These are phyloP conservation scores for Zoroaster sp. DNA, from an alignment of 53 echinoderm and acorn worm species.

Conservation along the genomic window DNA sequence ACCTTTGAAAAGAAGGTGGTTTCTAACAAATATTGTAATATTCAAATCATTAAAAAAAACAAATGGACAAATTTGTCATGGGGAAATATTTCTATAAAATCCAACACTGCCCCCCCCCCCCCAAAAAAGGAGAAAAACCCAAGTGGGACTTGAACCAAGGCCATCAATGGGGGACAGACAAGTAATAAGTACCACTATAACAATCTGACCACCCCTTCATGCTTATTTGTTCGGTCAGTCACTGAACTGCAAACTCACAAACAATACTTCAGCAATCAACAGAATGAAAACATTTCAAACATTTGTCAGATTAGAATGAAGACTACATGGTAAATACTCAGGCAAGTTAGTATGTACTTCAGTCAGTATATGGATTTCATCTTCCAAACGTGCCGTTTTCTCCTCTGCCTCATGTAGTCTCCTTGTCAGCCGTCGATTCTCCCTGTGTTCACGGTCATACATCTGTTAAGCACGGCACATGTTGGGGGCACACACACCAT, in stretches of 20 bases:
- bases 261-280: not conserved
- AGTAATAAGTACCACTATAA: too few relatives aligned
- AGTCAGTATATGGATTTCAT: slow-evolving; percentile 56
- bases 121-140: too few relatives aligned
- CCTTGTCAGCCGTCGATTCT: slow-evolving; percentile 57
- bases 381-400: slow-evolving; percentile 52
- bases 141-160: too few relatives aligned
- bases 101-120: too few relatives aligned
- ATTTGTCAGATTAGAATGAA: not conserved
- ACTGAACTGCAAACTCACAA: not conserved
- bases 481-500: slow-evolving; percentile 22
- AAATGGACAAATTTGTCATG: not conserved
- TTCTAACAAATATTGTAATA: too few relatives aligned
- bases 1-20: too few relatives aligned
- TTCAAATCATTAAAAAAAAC: not conserved
- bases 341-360: slow-evolving; percentile 55
- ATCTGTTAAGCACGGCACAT: slow-evolving; percentile 25
- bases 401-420: slow-evolving; percentile 59
- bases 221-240: too few relatives aligned
- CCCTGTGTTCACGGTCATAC: slow-evolving; percentile 66
- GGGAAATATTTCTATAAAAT: too few relatives aligned
- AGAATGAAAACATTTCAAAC: not conserved
- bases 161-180: too few relatives aligned
- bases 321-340: slow-evolving; percentile 2
- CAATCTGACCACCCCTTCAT: too few relatives aligned